Percentiles rank a stretch among this genome's conserved stretches.
phyloP scores from a whole-genome alignment of 2,888 invertebrate genomes.

The Hoplodrina blanda region DNA sequence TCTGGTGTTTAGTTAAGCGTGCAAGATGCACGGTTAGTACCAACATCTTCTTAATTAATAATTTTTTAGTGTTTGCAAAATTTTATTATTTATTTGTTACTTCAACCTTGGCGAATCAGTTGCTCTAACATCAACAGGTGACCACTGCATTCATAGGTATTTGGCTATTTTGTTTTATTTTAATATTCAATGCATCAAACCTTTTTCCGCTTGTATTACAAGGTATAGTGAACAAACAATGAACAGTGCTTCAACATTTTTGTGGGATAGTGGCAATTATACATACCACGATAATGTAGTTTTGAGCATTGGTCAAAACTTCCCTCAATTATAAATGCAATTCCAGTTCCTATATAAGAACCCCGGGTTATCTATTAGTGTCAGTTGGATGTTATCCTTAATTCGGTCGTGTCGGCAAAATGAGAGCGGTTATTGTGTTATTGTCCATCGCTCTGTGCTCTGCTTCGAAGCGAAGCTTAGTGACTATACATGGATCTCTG shows the following conservation, averaged over 20 bases:
- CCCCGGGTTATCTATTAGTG: not conserved
- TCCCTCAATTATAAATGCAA: conserved; percentile 1
- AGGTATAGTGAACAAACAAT: not conserved
- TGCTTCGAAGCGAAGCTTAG: conserved; percentile 34
- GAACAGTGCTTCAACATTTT: not conserved
- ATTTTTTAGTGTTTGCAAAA: conserved; percentile 3
- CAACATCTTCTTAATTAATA: not conserved
- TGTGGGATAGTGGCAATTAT: not conserved
- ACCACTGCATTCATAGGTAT: not conserved
- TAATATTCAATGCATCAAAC: not conserved
- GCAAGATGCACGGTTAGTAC: not conserved
- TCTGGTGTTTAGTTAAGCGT: not conserved
- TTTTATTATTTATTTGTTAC: conserved; percentile 7
- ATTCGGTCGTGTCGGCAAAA: conserved; percentile 20
- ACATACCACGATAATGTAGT: not conserved
- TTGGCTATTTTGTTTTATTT: not conserved
- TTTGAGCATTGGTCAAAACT: not conserved
- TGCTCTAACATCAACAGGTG: not conserved
- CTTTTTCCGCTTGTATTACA: not conserved
- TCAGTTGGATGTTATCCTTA: conserved; percentile 25
- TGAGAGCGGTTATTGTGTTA: conserved; percentile 16
- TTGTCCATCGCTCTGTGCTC: conserved; percentile 11
- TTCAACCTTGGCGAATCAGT: conserved; percentile 30
- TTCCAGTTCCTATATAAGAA: conserved; percentile 38
- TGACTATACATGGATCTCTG: conserved; percentile 30